Evolutionary conservation across 2,113 vertebrate species (phyloP).

Genomic region (Naja naja): DNA sequence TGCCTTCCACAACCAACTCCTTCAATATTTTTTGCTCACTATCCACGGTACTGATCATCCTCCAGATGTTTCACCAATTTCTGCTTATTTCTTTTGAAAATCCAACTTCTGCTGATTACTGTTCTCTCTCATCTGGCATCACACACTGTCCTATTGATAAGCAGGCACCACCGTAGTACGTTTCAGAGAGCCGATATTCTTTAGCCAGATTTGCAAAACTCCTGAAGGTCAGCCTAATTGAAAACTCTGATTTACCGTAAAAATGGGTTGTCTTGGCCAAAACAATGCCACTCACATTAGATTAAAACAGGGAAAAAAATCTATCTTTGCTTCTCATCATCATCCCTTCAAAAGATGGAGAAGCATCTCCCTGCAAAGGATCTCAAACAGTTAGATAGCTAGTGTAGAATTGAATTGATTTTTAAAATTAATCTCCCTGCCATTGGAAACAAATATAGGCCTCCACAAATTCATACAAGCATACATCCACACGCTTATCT

Average conservation of each 20-base stretch:
- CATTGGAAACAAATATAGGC: background rate
- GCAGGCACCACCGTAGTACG: background rate
- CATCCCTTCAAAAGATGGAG: conserved; percentile 32
- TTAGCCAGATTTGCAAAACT: background rate
- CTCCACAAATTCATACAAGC: background rate
- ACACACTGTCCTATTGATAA: background rate
- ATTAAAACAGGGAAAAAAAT: conserved; percentile 6
- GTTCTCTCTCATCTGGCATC: background rate
- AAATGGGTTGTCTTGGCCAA: conserved; percentile 45
- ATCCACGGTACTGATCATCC: background rate
- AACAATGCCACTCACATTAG: conserved; percentile 17
- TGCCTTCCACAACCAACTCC: background rate
- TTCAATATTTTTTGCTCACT: background rate
- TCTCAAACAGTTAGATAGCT: background rate
- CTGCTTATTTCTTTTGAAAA: background rate
- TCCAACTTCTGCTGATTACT: background rate
- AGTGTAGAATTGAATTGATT: background rate
- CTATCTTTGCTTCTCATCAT: background rate
- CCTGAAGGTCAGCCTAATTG: conserved; percentile 40
- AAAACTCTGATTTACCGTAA: background rate
- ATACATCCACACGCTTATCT: background rate
- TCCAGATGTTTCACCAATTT: background rate
- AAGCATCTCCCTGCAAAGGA: conserved; percentile 22
- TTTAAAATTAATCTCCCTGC: background rate
- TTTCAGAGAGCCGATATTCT: background rate